These are phyloP conservation scores for Equus przewalskii DNA, from an alignment of 2,113 vertebrate genomes.

Conservation along the genomic window DNA sequence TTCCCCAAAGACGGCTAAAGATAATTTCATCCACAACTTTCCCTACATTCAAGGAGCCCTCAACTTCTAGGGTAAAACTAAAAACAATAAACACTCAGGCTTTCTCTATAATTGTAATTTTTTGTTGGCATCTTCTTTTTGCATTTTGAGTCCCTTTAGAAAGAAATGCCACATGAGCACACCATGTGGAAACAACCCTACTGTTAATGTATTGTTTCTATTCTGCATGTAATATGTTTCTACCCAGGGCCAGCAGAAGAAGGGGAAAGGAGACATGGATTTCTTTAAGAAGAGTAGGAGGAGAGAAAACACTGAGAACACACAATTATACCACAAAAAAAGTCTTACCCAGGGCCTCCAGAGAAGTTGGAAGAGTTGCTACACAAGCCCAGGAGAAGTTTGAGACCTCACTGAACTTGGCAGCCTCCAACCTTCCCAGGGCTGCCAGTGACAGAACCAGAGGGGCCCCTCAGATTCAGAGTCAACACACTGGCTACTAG, in stretches of 20 bases:
- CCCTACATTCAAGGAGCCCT: not conserved
- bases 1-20: not conserved
- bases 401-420: not conserved
- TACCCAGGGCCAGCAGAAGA: not conserved
- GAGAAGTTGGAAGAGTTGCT: not conserved
- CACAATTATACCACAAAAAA: not conserved
- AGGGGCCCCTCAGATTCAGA: not conserved
- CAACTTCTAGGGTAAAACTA: constrained; percentile 20
- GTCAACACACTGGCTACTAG: not conserved
- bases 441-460: not conserved
- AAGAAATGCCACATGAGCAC: constrained; percentile 9
- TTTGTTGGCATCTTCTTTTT: not conserved
- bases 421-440: not conserved
- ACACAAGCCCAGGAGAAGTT: not conserved
- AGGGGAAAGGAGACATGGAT: not conserved
- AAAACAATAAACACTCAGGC: constrained; percentile 12
- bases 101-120: not conserved
- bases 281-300: not conserved
- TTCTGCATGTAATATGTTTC: not conserved
- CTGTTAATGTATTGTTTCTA: not conserved
- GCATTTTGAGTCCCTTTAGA: constrained; percentile 16
- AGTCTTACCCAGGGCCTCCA: not conserved
- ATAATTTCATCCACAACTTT: constrained; percentile 29
- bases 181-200: not conserved
- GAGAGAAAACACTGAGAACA: not conserved